Evolutionary conservation across 2,113 vertebrate genomes (phyloP), one percentile per base, ranked within the genome.

Genomic region (Polypterus bichir): DNA sequence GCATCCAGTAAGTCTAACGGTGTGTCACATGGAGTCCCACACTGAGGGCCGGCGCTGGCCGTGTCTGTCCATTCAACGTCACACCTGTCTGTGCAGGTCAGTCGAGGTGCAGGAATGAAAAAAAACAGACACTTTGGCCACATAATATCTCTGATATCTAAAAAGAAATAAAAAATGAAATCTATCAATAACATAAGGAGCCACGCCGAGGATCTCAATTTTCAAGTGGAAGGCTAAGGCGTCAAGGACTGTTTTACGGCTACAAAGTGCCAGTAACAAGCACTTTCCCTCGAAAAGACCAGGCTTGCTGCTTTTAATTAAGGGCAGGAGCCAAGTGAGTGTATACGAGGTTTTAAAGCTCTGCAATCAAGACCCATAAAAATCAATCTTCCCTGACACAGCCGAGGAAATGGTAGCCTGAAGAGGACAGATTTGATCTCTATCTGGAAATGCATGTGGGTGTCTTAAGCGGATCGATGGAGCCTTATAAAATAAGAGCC

Each of bases 351-450:
- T 70, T 80, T 75, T 62, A 72, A 76, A 81, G 54, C 48, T 9
- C 58, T 62, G 62, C 60, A 59, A 64, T 70, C 60, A 44, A 60
- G 61, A 68, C 69, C 70, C 69, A 69, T 71, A 68, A 79, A 57
- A 82, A 81, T 81, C 81, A 79, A 80, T 83, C 63, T 49, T 64
- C 63, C 61, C 66, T 72, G 70, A 70, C 71, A 73, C 6, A 49
- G 60, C 62, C 72, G 67, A 70, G 76, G 76, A 80, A 81, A 77
- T 70, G 68, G 67, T 64, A 68, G 63, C 64, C 59, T 59, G 71
- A 68, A 61, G 47, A 59, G 60, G 69, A 68, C 62, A 55, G 62
- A 66, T 71, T 73, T 71, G 73, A 79, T 74, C 74, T 71, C 74
- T 74, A 71, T 81, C 73, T 71, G 65, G 60, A 78, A 69, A 70